Conservation (phyloP, 2,113 vertebrate species). For the Neolamprologus tretocephalus region DNA sequence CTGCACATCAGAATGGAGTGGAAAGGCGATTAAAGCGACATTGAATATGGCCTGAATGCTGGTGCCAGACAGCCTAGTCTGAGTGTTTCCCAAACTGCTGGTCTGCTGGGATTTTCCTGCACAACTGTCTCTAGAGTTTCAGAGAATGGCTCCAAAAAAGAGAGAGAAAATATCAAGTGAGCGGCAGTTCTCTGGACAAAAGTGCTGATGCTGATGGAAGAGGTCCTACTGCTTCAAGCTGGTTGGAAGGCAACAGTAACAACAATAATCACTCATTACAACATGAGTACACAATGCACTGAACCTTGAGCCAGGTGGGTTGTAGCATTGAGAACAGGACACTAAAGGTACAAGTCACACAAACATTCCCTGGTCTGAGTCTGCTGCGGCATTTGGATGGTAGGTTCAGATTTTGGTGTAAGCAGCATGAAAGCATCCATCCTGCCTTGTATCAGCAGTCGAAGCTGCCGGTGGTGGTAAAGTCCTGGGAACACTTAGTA, state of each 20-base stretch:
- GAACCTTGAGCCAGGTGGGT: neutral
- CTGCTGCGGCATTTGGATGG: neutral
- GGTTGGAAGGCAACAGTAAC: neutral
- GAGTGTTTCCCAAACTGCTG: neutral
- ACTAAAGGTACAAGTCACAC: neutral
- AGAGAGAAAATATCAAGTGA: neutral
- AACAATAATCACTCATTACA: neutral
- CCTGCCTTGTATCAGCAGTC: neutral
- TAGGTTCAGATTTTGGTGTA: neutral
- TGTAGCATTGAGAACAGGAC: neutral
- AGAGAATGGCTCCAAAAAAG: neutral
- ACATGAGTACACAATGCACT: neutral
- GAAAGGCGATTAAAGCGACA: neutral
- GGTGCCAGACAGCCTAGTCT: neutral
- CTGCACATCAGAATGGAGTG: neutral
- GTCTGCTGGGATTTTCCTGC: neutral
- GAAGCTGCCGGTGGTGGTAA: neutral
- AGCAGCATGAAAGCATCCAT: neutral
- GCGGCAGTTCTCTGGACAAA: neutral
- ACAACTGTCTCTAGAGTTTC: neutral
- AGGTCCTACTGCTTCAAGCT: neutral
- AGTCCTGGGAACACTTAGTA: neutral
- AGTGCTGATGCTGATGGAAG: neutral
- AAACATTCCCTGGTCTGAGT: neutral
- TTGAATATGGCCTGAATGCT: neutral